Conservation (phyloP, 2,888 invertebrate species). For the Scaptomyza flava region DNA sequence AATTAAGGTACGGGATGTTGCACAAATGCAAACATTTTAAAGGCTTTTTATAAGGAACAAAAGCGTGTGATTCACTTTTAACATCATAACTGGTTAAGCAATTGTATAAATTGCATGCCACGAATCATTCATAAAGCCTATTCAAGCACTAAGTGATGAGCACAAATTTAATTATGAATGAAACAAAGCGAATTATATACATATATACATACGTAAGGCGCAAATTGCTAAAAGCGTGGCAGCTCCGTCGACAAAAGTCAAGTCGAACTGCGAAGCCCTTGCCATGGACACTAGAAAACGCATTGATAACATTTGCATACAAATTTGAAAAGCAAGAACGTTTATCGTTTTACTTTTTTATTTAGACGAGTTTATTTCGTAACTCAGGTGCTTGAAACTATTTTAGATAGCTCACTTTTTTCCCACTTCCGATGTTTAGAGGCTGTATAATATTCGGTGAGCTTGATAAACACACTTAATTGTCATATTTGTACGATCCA, state of each 20-base stretch:
- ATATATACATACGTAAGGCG: slow-evolving; percentile 13
- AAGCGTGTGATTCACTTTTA: slow-evolving; percentile 14
- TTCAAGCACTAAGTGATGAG: slow-evolving; percentile 21
- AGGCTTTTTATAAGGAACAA: slow-evolving; percentile 1
- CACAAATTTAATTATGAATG: slow-evolving; percentile 54
- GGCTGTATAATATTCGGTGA: slow-evolving; percentile 2
- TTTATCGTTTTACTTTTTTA: neutral
- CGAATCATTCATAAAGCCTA: slow-evolving; percentile 17
- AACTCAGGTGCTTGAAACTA: neutral
- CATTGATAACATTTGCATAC: neutral
- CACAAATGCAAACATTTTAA: slow-evolving; percentile 4
- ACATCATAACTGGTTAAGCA: slow-evolving; percentile 8
- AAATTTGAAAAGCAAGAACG: neutral
- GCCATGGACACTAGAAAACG: neutral
- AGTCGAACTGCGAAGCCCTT: slow-evolving; percentile 9
- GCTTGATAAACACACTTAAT: slow-evolving; percentile 12
- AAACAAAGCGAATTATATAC: slow-evolving; percentile 49
- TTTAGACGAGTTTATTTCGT: neutral
- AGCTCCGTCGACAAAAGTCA: neutral
- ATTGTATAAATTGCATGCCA: slow-evolving; percentile 29
- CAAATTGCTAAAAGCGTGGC: slow-evolving; percentile 20
- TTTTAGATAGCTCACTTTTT: neutral
- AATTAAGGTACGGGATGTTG: neutral
- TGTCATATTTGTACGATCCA: slow-evolving; percentile 17
- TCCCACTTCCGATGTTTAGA: slow-evolving; percentile 3